These are phyloP conservation scores for Zophobas atratus DNA, from an alignment of 1,140 invertebrate species.

Conservation along the genomic window DNA sequence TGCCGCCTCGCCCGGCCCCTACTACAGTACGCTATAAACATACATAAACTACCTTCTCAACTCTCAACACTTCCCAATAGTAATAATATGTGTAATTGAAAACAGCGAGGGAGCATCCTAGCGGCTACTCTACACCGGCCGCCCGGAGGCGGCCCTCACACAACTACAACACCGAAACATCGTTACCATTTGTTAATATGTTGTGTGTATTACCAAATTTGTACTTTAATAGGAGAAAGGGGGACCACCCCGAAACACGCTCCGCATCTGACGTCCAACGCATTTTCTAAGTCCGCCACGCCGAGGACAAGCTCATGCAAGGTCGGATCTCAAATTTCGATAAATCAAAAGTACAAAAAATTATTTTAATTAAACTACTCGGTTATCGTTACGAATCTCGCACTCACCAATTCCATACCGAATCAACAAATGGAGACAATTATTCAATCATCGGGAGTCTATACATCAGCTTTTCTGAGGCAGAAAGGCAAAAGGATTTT, in stretches of 20 bases:
- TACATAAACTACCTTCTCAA: constrained; percentile 66
- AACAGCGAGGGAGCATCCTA: constrained; percentile 65
- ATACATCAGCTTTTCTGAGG: too few species aligned
- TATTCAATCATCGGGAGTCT: too few species aligned
- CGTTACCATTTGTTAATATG: constrained; percentile 56
- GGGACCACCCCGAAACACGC: constrained; percentile 25
- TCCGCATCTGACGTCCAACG: background rate
- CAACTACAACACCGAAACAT: constrained; percentile 64
- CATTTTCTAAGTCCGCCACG: background rate
- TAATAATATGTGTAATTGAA: constrained; percentile 66
- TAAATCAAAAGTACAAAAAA: too few species aligned
- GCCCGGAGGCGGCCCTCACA: constrained; percentile 57
- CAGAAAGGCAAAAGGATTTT: too few species aligned
- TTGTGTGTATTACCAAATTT: constrained; percentile 61
- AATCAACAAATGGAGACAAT: too few species aligned
- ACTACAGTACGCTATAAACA: constrained; percentile 68
- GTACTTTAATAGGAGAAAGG: constrained; percentile 65
- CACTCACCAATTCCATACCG: too few species aligned
- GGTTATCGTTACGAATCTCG: too few species aligned
- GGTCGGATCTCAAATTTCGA: too few species aligned
- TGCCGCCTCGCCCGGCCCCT: constrained; percentile 59
- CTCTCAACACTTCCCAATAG: constrained; percentile 67
- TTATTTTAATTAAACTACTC: too few species aligned
- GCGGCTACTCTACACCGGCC: constrained; percentile 53
- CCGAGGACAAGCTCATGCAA: background rate